These are phyloP conservation scores for Ridgeia piscesae DNA, from an alignment of 1,140 invertebrate genomes.

Conservation along the genomic window DNA sequence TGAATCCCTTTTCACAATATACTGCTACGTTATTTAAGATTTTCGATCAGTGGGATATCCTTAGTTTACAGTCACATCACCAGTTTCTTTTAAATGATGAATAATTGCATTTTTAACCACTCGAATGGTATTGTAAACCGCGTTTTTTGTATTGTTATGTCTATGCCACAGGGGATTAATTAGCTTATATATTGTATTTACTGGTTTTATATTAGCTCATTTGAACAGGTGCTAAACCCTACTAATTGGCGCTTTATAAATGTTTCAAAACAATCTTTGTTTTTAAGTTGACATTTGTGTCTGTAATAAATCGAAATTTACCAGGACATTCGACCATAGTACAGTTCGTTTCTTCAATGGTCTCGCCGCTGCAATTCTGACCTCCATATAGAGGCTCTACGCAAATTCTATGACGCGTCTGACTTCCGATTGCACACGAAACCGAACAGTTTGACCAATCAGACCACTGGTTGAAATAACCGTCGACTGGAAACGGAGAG, in stretches of 20 bases:
- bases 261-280: no score
- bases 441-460: conserved; percentile 87
- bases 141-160: neutral
- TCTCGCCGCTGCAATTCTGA: conserved; percentile 35
- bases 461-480: conserved; percentile 34
- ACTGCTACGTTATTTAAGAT: no score
- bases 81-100: no score
- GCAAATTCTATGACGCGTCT: conserved; percentile 64
- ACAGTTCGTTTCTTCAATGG: conserved; percentile 20
- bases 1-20: no score
- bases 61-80: no score
- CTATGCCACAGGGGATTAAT: neutral
- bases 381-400: conserved; percentile 43
- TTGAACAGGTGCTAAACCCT: no score
- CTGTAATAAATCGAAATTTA: neutral
- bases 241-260: no score
- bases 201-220: no score
- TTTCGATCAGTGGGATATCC: no score
- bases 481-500: neutral
- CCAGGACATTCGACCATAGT: neutral
- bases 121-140: neutral
- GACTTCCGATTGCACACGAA: conserved; percentile 83
- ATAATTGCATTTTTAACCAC: no score
- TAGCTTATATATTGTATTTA: no score
- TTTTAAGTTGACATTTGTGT: neutral